phyloP scores from a whole-genome alignment of 92 coral and sea anemone species.

The Metridium senile region DNA sequence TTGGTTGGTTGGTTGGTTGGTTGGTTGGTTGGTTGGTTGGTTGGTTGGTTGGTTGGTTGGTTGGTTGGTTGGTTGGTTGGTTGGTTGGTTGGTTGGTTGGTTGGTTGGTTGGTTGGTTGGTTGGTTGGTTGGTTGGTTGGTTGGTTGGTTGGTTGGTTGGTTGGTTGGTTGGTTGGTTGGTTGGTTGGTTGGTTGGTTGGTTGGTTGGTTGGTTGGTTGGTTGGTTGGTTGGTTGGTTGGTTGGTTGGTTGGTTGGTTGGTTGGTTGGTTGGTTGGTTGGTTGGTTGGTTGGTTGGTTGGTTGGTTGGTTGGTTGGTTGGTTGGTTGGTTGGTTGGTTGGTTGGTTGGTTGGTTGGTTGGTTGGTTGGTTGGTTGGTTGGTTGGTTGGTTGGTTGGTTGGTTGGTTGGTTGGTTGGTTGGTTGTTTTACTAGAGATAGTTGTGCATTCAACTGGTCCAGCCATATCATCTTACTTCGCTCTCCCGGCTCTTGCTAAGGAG shows the following conservation, averaged over 20 bases:
- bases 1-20: constrained; percentile 6
- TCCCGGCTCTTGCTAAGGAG: constrained; percentile 8
- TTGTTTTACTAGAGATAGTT: no score
- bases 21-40: background rate
- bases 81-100: background rate
- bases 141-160: no score
- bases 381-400: background rate
- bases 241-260: no score
- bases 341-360: background rate
- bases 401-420: background rate
- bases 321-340: background rate
- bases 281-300: no score
- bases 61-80: background rate
- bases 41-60: no score
- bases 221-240: no score
- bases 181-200: no score
- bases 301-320: no score
- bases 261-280: no score
- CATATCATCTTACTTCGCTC: constrained; percentile 12
- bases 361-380: background rate
- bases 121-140: background rate
- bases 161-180: no score
- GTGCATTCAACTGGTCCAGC: no score
- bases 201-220: no score
- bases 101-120: background rate